phyloP scores from a whole-genome alignment of 2,797 vertebrate species.

The Platalea minor region DNA sequence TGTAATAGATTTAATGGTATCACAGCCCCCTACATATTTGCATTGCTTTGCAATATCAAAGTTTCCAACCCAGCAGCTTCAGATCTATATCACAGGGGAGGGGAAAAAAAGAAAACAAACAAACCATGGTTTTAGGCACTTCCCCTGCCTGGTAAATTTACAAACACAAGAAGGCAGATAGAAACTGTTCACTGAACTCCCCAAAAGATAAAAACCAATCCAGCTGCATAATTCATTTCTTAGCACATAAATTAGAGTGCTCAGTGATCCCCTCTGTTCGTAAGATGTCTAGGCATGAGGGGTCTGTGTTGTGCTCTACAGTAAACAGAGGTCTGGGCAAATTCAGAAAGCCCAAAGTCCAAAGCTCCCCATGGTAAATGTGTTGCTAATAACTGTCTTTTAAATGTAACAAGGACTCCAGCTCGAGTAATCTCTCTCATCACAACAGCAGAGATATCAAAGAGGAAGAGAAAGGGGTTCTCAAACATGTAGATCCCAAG shows the following conservation, averaged over 20 bases:
- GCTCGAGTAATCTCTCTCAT: background rate
- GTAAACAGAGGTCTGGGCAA: background rate
- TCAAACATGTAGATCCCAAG: background rate
- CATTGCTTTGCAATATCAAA: background rate
- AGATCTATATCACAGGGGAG: background rate
- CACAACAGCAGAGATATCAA: background rate
- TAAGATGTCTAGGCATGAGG: accelerated
- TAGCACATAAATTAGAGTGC: background rate
- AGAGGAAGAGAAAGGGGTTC: background rate
- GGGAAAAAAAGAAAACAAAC: too few species aligned
- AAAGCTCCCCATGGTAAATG: background rate
- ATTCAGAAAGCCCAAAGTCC: background rate
- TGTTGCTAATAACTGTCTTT: background rate
- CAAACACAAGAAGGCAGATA: background rate
- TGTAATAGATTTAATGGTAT: background rate
- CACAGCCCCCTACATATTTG: background rate
- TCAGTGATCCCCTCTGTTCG: background rate
- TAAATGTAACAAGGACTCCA: background rate
- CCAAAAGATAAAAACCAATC: background rate
- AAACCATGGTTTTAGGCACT: background rate
- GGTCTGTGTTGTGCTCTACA: background rate
- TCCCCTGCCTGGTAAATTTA: background rate
- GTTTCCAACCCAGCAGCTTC: background rate
- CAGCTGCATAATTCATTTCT: background rate
- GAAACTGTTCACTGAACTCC: background rate